These are phyloP conservation scores for Saccopteryx bilineata DNA, from an alignment of 2,113 vertebrate genomes.

Conservation along the genomic window DNA sequence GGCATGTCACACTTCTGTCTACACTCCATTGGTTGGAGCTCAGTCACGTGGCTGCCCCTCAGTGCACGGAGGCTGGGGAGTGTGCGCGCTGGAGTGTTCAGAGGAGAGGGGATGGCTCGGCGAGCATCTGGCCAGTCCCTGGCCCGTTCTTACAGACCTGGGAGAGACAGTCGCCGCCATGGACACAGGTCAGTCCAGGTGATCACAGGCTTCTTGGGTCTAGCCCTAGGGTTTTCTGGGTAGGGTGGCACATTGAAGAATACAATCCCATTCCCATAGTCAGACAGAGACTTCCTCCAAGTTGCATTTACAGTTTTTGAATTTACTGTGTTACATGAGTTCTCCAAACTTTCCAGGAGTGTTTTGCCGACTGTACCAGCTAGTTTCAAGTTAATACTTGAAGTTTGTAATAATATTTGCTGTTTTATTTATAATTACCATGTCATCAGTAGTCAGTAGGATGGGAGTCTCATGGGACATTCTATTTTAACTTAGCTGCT, in stretches of 20 bases:
- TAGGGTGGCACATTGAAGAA: not conserved
- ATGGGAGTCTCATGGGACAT: conserved; percentile 18
- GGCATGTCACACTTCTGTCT: not conserved
- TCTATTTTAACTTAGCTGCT: conserved; percentile 43
- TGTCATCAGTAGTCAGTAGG: not conserved
- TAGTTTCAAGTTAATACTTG: conserved; percentile 67
- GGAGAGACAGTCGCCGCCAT: not conserved
- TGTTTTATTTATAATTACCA: conserved; percentile 62
- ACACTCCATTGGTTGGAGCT: not conserved
- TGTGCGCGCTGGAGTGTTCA: not conserved
- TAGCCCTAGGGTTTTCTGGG: not conserved
- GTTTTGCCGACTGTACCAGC: conserved; percentile 28
- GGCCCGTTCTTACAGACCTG: not conserved
- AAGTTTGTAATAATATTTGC: conserved; percentile 62
- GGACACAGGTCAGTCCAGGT: not conserved
- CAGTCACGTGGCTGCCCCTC: not conserved
- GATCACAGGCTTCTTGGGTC: conserved; percentile 6
- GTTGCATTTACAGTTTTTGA: not conserved
- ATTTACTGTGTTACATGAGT: conserved; percentile 18
- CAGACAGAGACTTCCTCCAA: conserved; percentile 3
- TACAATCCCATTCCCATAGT: not conserved
- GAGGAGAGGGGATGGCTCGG: not conserved
- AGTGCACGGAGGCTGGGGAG: not conserved
- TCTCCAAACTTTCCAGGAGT: conserved; percentile 54
- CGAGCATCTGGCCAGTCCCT: not conserved